Conservation (phyloP, 2,113 vertebrate species). For the Pollimyrus isidori region DNA sequence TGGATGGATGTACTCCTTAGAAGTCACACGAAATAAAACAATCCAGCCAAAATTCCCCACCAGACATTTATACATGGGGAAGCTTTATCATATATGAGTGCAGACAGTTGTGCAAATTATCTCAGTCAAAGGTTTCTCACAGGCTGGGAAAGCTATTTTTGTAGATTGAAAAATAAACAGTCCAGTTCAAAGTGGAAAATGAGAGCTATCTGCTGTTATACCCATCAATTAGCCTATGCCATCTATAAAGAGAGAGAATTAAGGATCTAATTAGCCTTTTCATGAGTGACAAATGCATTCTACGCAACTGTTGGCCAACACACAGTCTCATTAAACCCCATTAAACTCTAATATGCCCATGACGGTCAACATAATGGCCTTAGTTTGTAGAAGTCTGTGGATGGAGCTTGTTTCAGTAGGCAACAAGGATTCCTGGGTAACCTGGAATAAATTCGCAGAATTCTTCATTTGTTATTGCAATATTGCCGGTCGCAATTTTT, state of each 20-base stretch:
- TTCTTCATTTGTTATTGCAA: not conserved
- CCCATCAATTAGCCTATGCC: conserved; percentile 50
- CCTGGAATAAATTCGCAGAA: not conserved
- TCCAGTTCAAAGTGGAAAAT: conserved; percentile 32
- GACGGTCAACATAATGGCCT: conserved; percentile 55
- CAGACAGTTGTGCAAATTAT: not conserved
- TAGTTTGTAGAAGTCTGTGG: conserved; percentile 46
- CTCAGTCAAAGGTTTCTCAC: not conserved
- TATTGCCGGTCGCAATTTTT: not conserved
- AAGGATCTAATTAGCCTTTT: conserved; percentile 47
- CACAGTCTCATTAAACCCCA: conserved; percentile 55
- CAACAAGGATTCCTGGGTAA: not conserved
- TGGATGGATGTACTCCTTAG: not conserved
- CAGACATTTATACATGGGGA: not conserved
- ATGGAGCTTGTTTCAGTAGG: conserved; percentile 37
- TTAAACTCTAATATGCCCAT: conserved; percentile 59
- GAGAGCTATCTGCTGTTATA: conserved; percentile 28
- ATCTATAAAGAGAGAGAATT: conserved; percentile 51
- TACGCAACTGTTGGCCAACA: conserved; percentile 38
- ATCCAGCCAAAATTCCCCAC: not conserved
- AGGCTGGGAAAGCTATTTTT: not conserved
- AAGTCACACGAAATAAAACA: not conserved
- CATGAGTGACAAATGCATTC: conserved; percentile 32
- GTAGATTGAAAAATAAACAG: not conserved
- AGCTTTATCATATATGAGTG: not conserved